These are phyloP conservation scores for Ochropacha duplaris DNA, from an alignment of 2,888 invertebrate species.

Conservation along the genomic window DNA sequence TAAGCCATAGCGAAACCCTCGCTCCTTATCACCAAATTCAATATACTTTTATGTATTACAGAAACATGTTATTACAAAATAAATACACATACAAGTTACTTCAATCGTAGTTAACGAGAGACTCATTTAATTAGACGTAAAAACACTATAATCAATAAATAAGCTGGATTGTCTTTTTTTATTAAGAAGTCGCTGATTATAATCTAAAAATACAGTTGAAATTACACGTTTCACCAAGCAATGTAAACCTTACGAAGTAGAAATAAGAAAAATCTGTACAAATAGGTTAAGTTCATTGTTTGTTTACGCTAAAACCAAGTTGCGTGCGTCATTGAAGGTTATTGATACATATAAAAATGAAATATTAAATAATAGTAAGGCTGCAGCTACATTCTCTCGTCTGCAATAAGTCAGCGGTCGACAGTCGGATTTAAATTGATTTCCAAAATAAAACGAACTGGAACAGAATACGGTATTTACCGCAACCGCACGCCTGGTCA, in stretches of 20 bases:
- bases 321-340: not conserved
- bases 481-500: too few relatives aligned
- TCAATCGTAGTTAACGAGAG: not conserved
- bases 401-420: not conserved
- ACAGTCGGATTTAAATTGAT: not conserved
- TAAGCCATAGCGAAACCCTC: not conserved
- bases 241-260: conserved; percentile 36
- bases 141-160: conserved; percentile 45
- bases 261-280: conserved; percentile 40
- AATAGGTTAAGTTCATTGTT: conserved; percentile 27
- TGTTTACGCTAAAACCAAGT: not conserved
- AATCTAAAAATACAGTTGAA: conserved; percentile 49
- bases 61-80: not conserved
- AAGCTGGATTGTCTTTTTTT: conserved; percentile 56
- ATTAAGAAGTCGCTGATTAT: conserved; percentile 44
- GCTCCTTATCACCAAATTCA: not conserved
- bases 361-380: not conserved
- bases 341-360: not conserved
- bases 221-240: conserved; percentile 38
- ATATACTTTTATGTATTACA: not conserved
- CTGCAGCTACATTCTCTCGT: not conserved
- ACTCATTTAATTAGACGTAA: conserved; percentile 15
- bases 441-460: not conserved
- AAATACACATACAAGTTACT: conserved; percentile 1
- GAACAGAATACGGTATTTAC: too few relatives aligned